Conservation (phyloP, 2,113 vertebrate species). For the Siniperca knerii region DNA sequence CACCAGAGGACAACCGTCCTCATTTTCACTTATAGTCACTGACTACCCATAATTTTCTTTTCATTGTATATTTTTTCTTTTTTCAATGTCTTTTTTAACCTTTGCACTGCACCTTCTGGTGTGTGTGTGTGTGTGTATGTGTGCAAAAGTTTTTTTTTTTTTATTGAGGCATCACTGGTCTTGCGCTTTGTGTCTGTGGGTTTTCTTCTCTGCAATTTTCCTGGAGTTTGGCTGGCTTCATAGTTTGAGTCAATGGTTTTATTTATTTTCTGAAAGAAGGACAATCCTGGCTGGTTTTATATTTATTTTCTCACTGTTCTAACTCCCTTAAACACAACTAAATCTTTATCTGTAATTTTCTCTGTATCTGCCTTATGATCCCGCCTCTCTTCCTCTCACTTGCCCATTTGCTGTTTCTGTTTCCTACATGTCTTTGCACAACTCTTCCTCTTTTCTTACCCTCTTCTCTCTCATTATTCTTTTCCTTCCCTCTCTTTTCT, state of each 20-base stretch:
- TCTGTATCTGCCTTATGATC: conserved; percentile 2
- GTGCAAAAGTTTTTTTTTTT: conserved; percentile 11
- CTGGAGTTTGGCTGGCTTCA: conserved; percentile 59
- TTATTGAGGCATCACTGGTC: conserved; percentile 10
- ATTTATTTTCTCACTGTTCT: conserved; percentile 15
- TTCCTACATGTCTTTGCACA: conserved; percentile 12
- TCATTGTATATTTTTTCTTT: not conserved
- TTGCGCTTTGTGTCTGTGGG: conserved; percentile 57
- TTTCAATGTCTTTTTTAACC: conserved; percentile 23
- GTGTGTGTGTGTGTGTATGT: conserved; percentile 22
- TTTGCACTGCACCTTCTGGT: conserved; percentile 53
- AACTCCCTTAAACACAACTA: not conserved
- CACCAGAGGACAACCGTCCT: conserved; percentile 34
- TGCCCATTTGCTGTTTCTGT: conserved; percentile 6
- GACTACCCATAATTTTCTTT: not conserved
- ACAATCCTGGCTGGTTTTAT: conserved; percentile 28
- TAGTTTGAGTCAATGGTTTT: conserved; percentile 34
- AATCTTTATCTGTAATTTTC: not conserved
- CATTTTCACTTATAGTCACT: conserved; percentile 22
- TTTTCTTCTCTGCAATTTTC: conserved; percentile 35
- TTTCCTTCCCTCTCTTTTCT: conserved; percentile 21
- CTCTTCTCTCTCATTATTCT: conserved; percentile 30
- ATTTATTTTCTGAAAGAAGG: conserved; percentile 20
- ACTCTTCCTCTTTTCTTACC: conserved; percentile 3
- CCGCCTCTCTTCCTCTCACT: not conserved